Conservation (phyloP, 2,888 invertebrate species). For the Leucophenga montana region DNA sequence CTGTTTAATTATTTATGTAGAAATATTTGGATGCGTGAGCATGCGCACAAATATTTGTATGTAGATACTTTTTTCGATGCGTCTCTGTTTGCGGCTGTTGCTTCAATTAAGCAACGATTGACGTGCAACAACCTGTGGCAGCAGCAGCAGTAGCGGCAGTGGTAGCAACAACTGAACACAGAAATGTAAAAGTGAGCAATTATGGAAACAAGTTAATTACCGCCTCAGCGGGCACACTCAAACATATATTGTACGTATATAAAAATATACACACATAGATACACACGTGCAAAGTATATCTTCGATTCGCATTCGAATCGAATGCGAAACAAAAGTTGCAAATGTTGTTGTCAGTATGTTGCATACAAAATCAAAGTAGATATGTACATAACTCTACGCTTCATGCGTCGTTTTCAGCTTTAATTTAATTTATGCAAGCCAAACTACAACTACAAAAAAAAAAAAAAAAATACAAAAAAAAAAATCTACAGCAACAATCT, state of each 20-base stretch:
- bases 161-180: neutral
- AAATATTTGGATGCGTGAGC: constrained; percentile 12
- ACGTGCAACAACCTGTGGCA: constrained; percentile 50
- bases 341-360: constrained; percentile 13
- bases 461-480: constrained; percentile 37
- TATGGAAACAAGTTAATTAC: constrained; percentile 69
- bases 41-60: neutral
- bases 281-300: neutral
- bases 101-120: constrained; percentile 43
- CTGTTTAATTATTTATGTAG: constrained; percentile 20
- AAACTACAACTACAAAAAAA: constrained; percentile 6
- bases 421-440: constrained; percentile 57
- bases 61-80: neutral
- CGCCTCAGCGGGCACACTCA: constrained; percentile 20
- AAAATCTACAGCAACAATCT: neutral
- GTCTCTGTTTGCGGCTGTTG: constrained; percentile 1
- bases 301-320: neutral
- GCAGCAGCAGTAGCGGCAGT: neutral
- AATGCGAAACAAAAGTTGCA: constrained; percentile 33
- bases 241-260: constrained; percentile 36
- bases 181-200: constrained; percentile 63
- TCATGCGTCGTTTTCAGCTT: constrained; percentile 40
- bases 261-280: constrained; percentile 6
- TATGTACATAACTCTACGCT: constrained; percentile 3
- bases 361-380: constrained; percentile 9